Base-by-base conservation (phyloP, 1,140 invertebrate species). In the Kradibia gibbosae region DNA sequence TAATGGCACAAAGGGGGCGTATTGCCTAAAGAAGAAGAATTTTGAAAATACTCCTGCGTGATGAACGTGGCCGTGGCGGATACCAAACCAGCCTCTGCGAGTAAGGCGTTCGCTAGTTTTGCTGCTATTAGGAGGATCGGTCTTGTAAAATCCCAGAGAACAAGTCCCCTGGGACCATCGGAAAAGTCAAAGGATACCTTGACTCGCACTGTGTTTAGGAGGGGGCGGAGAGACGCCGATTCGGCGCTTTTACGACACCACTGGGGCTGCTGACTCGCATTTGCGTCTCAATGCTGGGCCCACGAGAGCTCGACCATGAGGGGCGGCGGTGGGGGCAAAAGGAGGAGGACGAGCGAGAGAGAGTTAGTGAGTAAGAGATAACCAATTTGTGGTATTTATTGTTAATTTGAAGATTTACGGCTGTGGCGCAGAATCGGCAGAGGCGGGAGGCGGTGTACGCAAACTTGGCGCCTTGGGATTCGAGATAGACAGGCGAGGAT, bases 361-460 rank as follows among this genome's bases (percentile, higher is more conserved):
- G n/a, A n/a, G n/a, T n/a, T n/a, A n/a, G 50, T 53, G 15, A 53
- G 50, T 53, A 53, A 53, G 15, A 53, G 50, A 3, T 53, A 53
- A 53, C 50, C 82, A 87, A 91, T 89, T 89, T 89, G 86, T 72
- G 85, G 84, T 80, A 80, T 88, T 88, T 87, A 85, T 86, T 86
- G 83, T 87, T 87, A 87, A 89, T 90, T 87, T 87, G 74, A 84
- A 86, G 85, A 86, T 86, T 89, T 87, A 85, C 62, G 57, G 73
- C 36, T 70, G 85, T 78, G 20, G 62, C 11, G 25, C 3, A n/a
- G n/a, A 53, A 13, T 20, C 73, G 76, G 80, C 81, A 83, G 50
- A 83, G 4, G 81, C 79, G 53, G 84, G 81, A 87, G 82, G 85
- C 84, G 85, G 84, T 82, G 84, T 81, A 78, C 78, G 84, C 85